Evolutionary conservation across 2,888 invertebrate genomes (phyloP).

Genomic region (Zaprionus lineosus): DNA sequence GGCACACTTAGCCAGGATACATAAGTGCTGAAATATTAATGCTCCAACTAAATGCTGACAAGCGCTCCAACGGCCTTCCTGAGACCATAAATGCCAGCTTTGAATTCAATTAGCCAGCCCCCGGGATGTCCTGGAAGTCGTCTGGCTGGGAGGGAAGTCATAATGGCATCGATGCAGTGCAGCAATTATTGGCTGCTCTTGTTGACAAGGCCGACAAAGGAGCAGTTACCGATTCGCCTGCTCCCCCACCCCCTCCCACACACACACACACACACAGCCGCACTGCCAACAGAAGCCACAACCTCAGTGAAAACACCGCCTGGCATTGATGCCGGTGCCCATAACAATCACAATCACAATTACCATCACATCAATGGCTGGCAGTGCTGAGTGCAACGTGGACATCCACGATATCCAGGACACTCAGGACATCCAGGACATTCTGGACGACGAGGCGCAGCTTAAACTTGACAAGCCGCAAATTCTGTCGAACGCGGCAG

Average conservation of each 20-base stretch:
- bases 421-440: too few relatives aligned
- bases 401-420: too few relatives aligned
- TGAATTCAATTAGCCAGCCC: conserved; percentile 62
- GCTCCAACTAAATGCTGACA: conserved; percentile 33
- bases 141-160: conserved; percentile 12
- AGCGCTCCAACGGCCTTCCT: conserved; percentile 8
- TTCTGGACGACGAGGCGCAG: conserved; percentile 16
- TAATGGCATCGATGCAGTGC: conserved; percentile 43
- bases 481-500: conserved; percentile 21
- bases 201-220: conserved; percentile 43
- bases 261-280: too few relatives aligned
- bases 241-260: not conserved
- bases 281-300: too few relatives aligned
- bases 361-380: conserved; percentile 23
- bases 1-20: conserved; percentile 46
- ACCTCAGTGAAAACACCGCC: too few relatives aligned
- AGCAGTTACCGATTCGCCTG: conserved; percentile 17
- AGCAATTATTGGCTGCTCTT: conserved; percentile 56
- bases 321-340: conserved; percentile 40
- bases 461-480: conserved; percentile 40
- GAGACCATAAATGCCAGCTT: conserved; percentile 42
- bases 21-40: conserved; percentile 61
- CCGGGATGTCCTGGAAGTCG: too few relatives aligned
- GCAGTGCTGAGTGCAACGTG: conserved; percentile 2
- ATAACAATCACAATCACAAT: conserved; percentile 39